phyloP scores from a whole-genome alignment of 2,113 vertebrate species.

The Podilymbus podiceps region DNA sequence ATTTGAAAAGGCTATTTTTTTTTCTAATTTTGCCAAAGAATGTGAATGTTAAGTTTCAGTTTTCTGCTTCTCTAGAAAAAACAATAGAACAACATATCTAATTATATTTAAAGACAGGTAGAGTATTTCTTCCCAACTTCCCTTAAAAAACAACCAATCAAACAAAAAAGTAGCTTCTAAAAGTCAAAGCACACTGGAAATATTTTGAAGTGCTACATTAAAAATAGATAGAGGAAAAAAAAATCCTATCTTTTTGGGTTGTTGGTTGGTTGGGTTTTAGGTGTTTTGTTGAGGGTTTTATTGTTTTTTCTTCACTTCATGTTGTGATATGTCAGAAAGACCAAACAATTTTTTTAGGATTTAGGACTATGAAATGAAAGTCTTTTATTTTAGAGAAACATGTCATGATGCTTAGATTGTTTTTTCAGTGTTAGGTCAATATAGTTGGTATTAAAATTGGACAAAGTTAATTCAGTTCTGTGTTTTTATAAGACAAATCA shows the following conservation, averaged over 20 bases:
- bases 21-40: not conserved
- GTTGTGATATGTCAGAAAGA: too few relatives aligned
- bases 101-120: not conserved
- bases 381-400: not conserved
- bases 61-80: not conserved
- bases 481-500: not conserved
- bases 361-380: not conserved
- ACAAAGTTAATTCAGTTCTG: not conserved
- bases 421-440: not conserved
- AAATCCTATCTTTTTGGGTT: fast-evolving
- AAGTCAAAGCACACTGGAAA: not conserved
- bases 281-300: not conserved
- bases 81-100: not conserved
- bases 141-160: not conserved
- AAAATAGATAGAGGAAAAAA: not conserved
- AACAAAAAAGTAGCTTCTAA: not conserved
- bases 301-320: not conserved
- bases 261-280: not conserved
- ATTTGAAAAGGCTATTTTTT: not conserved
- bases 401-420: not conserved
- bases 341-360: not conserved
- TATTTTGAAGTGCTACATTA: not conserved
- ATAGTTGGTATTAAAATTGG: not conserved
- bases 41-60: not conserved
- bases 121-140: not conserved